Base-by-base conservation (phyloP, 2,797 vertebrate genomes). In the Eulemur coronatus region DNA sequence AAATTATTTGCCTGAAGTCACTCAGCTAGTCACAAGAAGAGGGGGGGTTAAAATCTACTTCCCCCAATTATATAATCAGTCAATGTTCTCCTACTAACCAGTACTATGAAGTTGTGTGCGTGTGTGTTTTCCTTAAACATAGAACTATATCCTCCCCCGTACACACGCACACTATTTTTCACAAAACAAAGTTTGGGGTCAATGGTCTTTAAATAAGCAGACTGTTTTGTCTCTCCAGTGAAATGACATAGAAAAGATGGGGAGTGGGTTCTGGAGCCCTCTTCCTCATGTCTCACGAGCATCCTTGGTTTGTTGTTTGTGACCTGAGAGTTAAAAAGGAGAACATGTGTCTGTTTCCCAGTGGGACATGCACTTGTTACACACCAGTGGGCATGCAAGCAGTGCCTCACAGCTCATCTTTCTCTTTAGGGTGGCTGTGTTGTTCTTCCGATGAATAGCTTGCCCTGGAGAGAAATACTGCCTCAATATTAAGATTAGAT, bases 401-500 rank as follows among this genome's bases (percentile, higher is more conserved):
- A n/a, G 28, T 28, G 43, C 17, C 43, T 97, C 38, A 7, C 18
- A 43, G 86, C 41, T 92, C 70, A 50, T 89, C 67, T 30, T 82
- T 93, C 52, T 97, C 91, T 97, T 95, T 89, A 90, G 80, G 61
- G 43, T 55, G 63, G n/a, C 72, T 92, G 13, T 50, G 69, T 59
- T 91, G 46, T 92, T 97, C 81, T 92, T 93, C 84, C 72, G 22
- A 89, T 91, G 78, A 95, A 59, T 91, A 30, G 28, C 69, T 94
- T 94, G 50, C 86, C 91, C 92, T 91, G 80, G 78, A 95, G 85
- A 95, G 26, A 96, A 96, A 93, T 73, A 72, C 22, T 72, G 24
- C 75, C 24, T 89, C 89, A 86, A 67, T 96, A 94, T 89, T 93
- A 96, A 86, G 90, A 98, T 73, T 67, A 93, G 63, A 89, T 93